Percentiles rank a stretch among this genome's conserved stretches.
Evolutionary conservation across 2,113 vertebrate genomes (phyloP).

Genomic region (Neogobius melanostomus): DNA sequence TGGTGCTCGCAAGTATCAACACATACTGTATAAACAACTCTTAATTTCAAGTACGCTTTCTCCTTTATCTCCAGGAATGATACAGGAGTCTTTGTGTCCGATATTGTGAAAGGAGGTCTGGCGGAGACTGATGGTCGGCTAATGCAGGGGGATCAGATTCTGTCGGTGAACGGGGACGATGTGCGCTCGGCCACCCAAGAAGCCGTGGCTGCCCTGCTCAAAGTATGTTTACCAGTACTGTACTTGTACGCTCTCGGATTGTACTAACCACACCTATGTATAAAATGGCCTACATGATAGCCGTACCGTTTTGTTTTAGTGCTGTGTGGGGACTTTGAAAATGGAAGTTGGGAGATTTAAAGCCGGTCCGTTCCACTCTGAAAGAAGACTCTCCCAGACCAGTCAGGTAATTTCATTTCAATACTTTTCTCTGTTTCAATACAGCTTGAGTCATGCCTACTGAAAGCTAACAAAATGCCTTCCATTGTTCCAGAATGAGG

Average conservation of each 20-base stretch:
- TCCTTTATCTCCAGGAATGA: constrained; percentile 81
- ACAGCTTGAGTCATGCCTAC: not conserved
- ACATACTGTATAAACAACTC: not conserved
- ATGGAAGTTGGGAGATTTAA: constrained; percentile 93
- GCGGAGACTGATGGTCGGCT: constrained; percentile 86
- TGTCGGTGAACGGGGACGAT: constrained; percentile 90
- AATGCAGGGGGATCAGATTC: constrained; percentile 94
- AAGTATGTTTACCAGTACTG: constrained; percentile 65
- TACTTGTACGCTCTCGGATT: not conserved
- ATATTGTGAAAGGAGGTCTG: constrained; percentile 93
- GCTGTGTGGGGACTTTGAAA: constrained; percentile 87
- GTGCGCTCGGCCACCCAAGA: constrained; percentile 91
- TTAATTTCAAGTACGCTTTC: not conserved
- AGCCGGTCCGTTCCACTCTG: constrained; percentile 89
- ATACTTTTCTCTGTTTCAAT: not conserved
- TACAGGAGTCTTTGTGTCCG: constrained; percentile 94
- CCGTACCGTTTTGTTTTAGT: constrained; percentile 69
- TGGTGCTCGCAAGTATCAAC: not conserved
- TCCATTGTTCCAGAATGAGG: constrained; percentile 82
- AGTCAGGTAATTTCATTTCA: constrained; percentile 82
- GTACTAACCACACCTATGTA: not conserved
- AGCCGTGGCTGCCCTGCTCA: constrained; percentile 89
- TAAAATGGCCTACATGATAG: not conserved
- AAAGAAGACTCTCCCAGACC: constrained; percentile 87
- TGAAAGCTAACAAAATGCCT: not conserved